Evolutionary conservation across 2,888 invertebrate species (phyloP), one percentile per base, ranked within the genome.

Genomic region (Spodoptera picta): DNA sequence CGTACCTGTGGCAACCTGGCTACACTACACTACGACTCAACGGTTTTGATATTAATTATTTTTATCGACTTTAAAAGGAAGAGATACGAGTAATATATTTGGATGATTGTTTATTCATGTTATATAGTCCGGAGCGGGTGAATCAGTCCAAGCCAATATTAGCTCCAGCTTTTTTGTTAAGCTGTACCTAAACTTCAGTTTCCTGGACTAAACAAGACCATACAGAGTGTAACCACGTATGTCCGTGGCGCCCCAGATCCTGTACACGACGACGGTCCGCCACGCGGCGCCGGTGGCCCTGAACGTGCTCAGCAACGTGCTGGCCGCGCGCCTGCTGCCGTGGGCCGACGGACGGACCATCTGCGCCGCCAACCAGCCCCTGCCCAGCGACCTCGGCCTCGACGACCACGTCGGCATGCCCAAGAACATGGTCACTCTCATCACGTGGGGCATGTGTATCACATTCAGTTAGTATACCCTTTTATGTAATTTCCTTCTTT

Each of bases 251-350:
- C 27, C 3, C 27, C 27, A 93, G 92, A 79, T 87, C 0, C 76
- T 95, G 10, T 96, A 89, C 83, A 95, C 95, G 0, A 95, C 95
- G 1, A 83, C 90, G n/a, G 88, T 95, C 0, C 88, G 91, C 0
- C 96, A 96, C 86, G 91, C 95, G 50, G 90, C 95, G 9, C 95
- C 96, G 0, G 89, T 95, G 2, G 93, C 94, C 0, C 72, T 96
- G 19, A 95, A 95, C 86, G 65, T 95, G 61, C 73, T 95, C 4
- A 83, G 92, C 31, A 96, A 96, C 80, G 46, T 94, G 36, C 59
- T 91, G 14, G 88, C 87, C 0, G 62, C 79, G 1, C 75, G 63
- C 2, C 24, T 63, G 23, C 45, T 85, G 3, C 63, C 79, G 6
- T 60, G 63, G 47, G 67, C 80, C 0, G 70, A 65, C 56, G 83